Evolutionary conservation across 2,797 vertebrate genomes (phyloP), one percentile per base, ranked within the genome.

Genomic region (Hirundo rustica): DNA sequence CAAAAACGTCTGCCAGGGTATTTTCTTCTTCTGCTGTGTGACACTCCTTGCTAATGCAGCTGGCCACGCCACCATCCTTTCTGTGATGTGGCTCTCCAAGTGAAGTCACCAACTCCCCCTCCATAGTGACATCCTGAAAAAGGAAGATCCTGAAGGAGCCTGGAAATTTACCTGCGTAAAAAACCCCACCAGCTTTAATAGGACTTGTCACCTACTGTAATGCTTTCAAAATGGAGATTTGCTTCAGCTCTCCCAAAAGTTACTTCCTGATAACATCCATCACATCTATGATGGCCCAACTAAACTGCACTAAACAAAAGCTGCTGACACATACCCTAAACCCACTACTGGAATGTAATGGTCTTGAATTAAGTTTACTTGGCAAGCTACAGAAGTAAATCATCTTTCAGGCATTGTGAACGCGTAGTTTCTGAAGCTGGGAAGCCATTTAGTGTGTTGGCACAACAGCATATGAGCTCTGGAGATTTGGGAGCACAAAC

Each of bases 1-100:
- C 57, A 17, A 62, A 92, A 76, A 79, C 4, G 23, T 82, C 92
- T 87, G 13, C 26, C 48, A 45, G 50, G 18, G 1, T 70, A 30
- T 88, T 91, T 95, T 74, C 36, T 89, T 89, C 30, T 79, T 79
- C 45, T 53, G 12, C 29, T 53, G 9, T 47, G 30, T 64, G 54
- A 55, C 48, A 47, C 16, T 68, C 30, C 16, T 85, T 84, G 36
- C 26, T 73, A 67, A 57, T 51, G 38, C 64, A 71, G 27, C 32
- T 70, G 55, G 55, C 23, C 60, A 27, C 26, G 13, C 18, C 5
- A n/a, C 11, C 1, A 5, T 12, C 11, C 5, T 1, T 58, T 81
- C 48, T 58, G 30, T 27, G 51, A 51, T 7, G 14, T 45, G 25
- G 36, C 68, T 58, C 47, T 81, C 48, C 51, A 51, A 26, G 14